phyloP scores from a whole-genome alignment of 1,140 invertebrate species.

The Dreissena rostriformis region DNA sequence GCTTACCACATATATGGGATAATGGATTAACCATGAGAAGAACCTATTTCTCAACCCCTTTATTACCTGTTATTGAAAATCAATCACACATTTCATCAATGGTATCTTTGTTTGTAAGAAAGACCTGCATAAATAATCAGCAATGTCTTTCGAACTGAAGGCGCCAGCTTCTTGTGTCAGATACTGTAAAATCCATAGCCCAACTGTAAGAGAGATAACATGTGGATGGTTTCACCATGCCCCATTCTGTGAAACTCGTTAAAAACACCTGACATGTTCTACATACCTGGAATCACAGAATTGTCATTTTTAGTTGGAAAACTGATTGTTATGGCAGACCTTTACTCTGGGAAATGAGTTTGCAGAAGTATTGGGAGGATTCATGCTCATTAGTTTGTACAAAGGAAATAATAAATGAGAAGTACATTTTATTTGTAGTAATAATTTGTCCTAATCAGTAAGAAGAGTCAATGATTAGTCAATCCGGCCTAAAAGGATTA shows the following conservation, averaged over 20 bases:
- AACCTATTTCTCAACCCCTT: too few relatives aligned
- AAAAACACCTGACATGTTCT: slow-evolving; percentile 41
- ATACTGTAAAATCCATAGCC: slow-evolving; percentile 17
- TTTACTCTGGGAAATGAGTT: too few relatives aligned
- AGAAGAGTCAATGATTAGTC: too few relatives aligned
- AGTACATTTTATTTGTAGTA: too few relatives aligned
- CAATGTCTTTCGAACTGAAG: not conserved
- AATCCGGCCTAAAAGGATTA: too few relatives aligned
- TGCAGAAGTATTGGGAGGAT: too few relatives aligned
- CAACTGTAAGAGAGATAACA: not conserved
- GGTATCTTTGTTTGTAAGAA: not conserved
- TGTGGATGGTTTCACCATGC: not conserved
- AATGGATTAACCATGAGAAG: too few relatives aligned
- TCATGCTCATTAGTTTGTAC: too few relatives aligned
- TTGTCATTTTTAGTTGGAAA: not conserved
- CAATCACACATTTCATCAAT: not conserved
- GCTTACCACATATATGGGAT: too few relatives aligned
- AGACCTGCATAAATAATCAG: not conserved
- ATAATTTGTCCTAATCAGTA: too few relatives aligned
- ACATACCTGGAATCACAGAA: slow-evolving; percentile 18
- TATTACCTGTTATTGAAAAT: not conserved
- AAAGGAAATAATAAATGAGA: too few relatives aligned
- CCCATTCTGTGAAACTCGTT: slow-evolving; percentile 9
- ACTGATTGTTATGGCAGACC: not conserved
- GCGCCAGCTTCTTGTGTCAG: slow-evolving; percentile 32